These are phyloP conservation scores for Zaprionus vittiger DNA, from an alignment of 1,140 invertebrate species.

Conservation along the genomic window DNA sequence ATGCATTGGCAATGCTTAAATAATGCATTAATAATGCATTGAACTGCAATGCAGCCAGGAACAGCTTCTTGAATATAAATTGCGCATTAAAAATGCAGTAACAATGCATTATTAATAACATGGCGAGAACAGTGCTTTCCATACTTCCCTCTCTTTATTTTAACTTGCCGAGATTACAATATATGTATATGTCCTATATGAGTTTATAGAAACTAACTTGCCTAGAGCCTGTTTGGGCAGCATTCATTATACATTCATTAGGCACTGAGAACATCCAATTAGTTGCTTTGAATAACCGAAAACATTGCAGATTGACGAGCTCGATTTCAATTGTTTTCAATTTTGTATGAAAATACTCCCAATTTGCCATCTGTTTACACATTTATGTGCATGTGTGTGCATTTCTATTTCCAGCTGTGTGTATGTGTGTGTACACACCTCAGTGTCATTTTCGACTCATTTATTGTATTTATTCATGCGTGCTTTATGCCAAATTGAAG, in stretches of 20 bases:
- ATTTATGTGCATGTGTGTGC: not conserved
- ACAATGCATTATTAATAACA: not conserved
- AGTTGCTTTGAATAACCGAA: constrained; percentile 1
- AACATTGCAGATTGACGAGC: not conserved
- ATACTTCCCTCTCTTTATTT: no score
- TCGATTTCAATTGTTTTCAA: constrained; percentile 2
- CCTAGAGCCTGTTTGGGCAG: not conserved
- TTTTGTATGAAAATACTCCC: not conserved
- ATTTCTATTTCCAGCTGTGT: not conserved
- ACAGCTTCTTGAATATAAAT: not conserved
- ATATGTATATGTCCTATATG: not conserved
- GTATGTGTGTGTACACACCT: not conserved
- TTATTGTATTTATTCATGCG: constrained; percentile 30
- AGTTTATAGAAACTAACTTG: not conserved
- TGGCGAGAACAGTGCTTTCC: not conserved
- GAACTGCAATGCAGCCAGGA: not conserved
- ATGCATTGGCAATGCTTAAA: not conserved
- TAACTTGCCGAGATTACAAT: not conserved
- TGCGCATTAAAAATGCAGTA: not conserved
- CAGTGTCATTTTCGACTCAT: constrained; percentile 12
- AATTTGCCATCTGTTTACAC: not conserved
- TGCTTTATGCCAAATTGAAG: constrained; percentile 16
- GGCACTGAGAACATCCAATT: not conserved
- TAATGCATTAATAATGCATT: not conserved
- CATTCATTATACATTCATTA: constrained; percentile 1